A percentile compares a stretch with the other conserved stretches of the same genome.
Evolutionary conservation across 2,113 vertebrate species (phyloP).

Genomic region (Capra hircus): DNA sequence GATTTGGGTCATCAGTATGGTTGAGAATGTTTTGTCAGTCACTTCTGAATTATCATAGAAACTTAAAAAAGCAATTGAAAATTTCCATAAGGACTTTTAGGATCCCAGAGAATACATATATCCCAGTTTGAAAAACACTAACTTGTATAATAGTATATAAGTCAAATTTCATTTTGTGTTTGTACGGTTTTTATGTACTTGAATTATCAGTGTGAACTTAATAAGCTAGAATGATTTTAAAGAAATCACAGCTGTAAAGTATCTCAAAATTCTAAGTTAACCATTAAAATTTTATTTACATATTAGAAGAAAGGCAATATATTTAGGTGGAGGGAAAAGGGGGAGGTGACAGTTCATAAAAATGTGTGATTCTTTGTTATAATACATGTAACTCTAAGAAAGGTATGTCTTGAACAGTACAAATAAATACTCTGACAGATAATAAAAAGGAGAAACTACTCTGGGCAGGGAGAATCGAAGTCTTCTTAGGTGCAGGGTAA

Average conservation of each 20-base stretch:
- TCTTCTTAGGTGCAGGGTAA: not conserved
- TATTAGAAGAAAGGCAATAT: not conserved
- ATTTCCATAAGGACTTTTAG: not conserved
- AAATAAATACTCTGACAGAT: not conserved
- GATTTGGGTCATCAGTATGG: not conserved
- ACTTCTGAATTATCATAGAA: not conserved
- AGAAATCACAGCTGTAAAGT: slow-evolving; percentile 5
- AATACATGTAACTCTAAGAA: not conserved
- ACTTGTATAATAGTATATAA: not conserved
- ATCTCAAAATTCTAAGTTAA: not conserved
- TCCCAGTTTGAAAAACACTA: not conserved
- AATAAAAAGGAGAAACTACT: not conserved
- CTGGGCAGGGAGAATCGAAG: not conserved
- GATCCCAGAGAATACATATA: not conserved
- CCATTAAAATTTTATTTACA: not conserved
- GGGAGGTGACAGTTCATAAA: not conserved
- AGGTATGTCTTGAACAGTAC: not conserved
- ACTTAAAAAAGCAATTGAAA: not conserved
- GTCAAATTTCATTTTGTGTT: slow-evolving; percentile 17
- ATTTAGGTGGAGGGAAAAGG: not conserved
- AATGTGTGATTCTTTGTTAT: not conserved
- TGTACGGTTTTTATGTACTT: not conserved
- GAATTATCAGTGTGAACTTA: not conserved
- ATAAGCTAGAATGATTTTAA: slow-evolving; percentile 8
- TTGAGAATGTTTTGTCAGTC: not conserved